Evolutionary conservation across 2,113 vertebrate genomes (phyloP).

Genomic region (Lampris megalopsis): DNA sequence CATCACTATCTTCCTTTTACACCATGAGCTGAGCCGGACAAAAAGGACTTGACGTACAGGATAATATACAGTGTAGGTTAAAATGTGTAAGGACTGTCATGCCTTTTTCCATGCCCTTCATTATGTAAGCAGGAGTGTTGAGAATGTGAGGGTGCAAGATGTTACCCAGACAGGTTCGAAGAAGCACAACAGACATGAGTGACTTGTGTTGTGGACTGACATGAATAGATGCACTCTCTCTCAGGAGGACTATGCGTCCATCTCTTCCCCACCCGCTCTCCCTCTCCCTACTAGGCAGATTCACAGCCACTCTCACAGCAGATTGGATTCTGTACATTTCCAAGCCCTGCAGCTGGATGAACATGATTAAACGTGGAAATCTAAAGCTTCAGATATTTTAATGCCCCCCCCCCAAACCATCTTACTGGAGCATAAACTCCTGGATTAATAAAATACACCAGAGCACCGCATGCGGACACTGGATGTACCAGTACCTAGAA

Average conservation of each 20-base stretch:
- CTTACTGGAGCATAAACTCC: constrained; percentile 54
- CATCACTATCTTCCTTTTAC: no score
- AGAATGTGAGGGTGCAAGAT: no score
- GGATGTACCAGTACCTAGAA: constrained; percentile 25
- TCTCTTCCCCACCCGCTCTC: background rate
- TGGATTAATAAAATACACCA: constrained; percentile 58
- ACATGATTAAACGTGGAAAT: constrained; percentile 68
- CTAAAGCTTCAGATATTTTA: constrained; percentile 65
- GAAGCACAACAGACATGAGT: background rate
- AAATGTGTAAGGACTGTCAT: no score
- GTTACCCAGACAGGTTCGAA: no score
- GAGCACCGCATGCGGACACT: constrained; percentile 13
- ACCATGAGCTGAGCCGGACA: no score
- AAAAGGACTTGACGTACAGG: no score
- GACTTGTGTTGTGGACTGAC: constrained; percentile 19
- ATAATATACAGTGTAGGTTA: no score
- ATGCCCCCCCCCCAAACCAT: constrained; percentile 48
- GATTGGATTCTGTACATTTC: constrained; percentile 70
- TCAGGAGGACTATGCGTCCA: background rate
- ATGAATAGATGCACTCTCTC: constrained; percentile 16
- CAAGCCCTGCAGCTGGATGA: constrained; percentile 62
- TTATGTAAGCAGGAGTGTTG: no score
- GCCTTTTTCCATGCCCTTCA: no score
- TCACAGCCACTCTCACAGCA: constrained; percentile 36
- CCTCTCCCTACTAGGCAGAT: constrained; percentile 11